phyloP scores from a whole-genome alignment of 2,888 invertebrate genomes.

The Chrysodeixis includens region DNA sequence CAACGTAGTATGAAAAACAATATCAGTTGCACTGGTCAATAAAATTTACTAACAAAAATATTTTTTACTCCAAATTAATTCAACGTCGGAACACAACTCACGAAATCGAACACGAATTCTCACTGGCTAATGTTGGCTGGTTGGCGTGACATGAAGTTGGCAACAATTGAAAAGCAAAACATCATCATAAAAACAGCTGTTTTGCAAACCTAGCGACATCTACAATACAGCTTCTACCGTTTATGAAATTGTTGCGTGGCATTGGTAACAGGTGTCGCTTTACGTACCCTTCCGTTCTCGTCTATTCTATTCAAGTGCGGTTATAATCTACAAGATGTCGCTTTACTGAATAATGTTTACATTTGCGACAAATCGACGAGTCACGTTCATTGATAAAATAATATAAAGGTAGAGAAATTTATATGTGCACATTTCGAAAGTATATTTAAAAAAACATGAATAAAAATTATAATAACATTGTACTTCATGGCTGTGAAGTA shows the following conservation, averaged over 20 bases:
- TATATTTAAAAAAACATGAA: too few species aligned
- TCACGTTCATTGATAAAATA: too few species aligned
- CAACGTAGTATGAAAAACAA: constrained; percentile 49
- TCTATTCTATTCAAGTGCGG: background rate
- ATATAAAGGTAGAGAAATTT: too few species aligned
- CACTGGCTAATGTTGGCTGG: constrained; percentile 56
- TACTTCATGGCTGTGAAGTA: too few species aligned
- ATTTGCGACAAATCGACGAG: too few species aligned
- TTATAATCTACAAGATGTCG: background rate
- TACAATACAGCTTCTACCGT: constrained; percentile 11
- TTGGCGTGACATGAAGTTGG: constrained; percentile 70
- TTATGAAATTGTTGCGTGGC: too few species aligned
- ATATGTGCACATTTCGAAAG: too few species aligned
- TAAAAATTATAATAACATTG: too few species aligned
- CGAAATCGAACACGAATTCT: constrained; percentile 71
- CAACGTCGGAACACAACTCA: constrained; percentile 62
- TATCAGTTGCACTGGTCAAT: constrained; percentile 62
- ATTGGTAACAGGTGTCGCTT: constrained; percentile 38
- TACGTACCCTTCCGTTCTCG: background rate
- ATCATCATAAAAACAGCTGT: constrained; percentile 76
- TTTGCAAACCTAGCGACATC: constrained; percentile 55
- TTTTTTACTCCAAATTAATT: constrained; percentile 57
- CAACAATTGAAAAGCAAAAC: constrained; percentile 72
- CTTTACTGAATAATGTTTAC: background rate
- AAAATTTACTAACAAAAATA: constrained; percentile 70